phyloP scores from a whole-genome alignment of 2,888 invertebrate genomes.

The Parapristionchus giblindavisi region DNA sequence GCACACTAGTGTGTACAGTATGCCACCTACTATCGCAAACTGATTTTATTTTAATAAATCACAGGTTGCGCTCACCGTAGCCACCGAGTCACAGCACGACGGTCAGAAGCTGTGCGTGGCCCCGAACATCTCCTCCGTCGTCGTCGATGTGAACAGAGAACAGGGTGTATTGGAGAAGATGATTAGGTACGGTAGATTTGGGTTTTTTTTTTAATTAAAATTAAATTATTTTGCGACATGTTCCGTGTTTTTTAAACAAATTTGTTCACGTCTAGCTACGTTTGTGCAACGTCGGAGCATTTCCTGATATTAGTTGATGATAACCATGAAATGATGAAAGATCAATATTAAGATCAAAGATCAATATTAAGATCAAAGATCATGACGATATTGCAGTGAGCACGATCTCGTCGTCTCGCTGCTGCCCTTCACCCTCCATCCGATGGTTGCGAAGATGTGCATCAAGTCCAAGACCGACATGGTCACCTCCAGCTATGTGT shows the following conservation, averaged over 20 bases:
- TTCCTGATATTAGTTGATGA: background rate
- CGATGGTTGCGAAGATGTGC: constrained; percentile 84
- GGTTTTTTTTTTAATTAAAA: too few species aligned
- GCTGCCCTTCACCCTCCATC: constrained; percentile 89
- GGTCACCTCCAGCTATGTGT: constrained; percentile 95
- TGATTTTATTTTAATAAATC: background rate
- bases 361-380: background rate
- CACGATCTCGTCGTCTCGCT: constrained; percentile 77
- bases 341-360: background rate
- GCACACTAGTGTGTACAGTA: too few species aligned
- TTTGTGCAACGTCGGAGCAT: background rate
- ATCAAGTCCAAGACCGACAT: constrained; percentile 86
- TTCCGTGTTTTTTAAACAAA: too few species aligned
- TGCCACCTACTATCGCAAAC: background rate
- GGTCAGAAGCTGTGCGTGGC: constrained; percentile 85
- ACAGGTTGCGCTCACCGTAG: constrained; percentile 71
- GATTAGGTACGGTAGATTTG: constrained; percentile 73
- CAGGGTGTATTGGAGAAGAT: constrained; percentile 79
- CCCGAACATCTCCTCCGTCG: constrained; percentile 78
- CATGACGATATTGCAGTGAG: constrained; percentile 71
- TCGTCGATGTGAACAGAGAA: constrained; percentile 83
- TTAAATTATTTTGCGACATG: too few species aligned
- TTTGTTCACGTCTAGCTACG: too few species aligned
- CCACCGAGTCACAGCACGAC: constrained; percentile 86
- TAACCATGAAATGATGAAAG: background rate